Evolutionary conservation across 2,888 invertebrate genomes (phyloP), one percentile per base, ranked within the genome.

Genomic region (Octonoba sinensis): DNA sequence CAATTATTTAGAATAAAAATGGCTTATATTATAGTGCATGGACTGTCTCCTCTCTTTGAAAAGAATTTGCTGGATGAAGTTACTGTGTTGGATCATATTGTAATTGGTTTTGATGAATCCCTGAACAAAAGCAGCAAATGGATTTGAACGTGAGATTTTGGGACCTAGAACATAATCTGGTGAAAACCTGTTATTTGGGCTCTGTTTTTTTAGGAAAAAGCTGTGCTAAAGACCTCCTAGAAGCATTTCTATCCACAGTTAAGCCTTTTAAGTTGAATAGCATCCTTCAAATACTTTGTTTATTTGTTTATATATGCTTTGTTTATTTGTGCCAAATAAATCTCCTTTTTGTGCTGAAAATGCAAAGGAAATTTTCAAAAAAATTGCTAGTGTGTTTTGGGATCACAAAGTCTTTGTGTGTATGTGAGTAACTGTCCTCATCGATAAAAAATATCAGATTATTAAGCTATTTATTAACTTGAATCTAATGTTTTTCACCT

Each of bases 151-250:
- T 22, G 1, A 24, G 49, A 24, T 70, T 47, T 59, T 59, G 49
- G 69, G 27, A 27, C 27, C 27, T 6, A 27, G 20, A 22, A 15
- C 0, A 27, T 20, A 49, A 59, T 59, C 12, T 24, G n/a, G 27
- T 70, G 4, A 47, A 59, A 24, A 60, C 59, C 15, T 2, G 59
- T 1, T 70, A 44, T 36, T 56, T 69, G 27, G 4, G 6, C 13
- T 72, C 72, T 16, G 62, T 22, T 3, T 72, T 72, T 64, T 44
- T 73, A 1, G 54, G 73, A n/a, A 27, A 62, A 18, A 54, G 54
- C 15, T 0, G 64, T 73, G 64, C 73, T 0, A 6, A 0, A 1
- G 49, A 73, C 54, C 22, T 73, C 0, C 11, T 70, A 15, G n/a
- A 15, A 16, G 59, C 27, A n/a, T 60, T 60, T 49, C 16, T 16